Evolutionary conservation across 2,888 invertebrate genomes (phyloP), one percentile per base, ranked within the genome.

Genomic region (Pristionchus maxplancki): DNA sequence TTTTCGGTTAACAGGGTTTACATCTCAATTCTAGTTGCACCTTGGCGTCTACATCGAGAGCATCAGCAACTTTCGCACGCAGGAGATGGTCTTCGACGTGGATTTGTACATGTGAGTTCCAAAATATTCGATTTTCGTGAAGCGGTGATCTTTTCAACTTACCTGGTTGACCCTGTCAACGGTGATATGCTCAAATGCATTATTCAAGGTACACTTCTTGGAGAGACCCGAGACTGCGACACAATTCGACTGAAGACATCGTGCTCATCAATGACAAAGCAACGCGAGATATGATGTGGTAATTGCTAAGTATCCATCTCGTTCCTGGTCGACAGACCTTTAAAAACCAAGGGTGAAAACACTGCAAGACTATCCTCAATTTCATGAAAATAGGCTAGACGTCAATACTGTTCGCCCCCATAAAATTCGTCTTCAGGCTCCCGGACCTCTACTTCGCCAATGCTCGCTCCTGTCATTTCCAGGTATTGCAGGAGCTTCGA

Each of bases 361-460:
- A n/a, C n/a, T n/a, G n/a, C n/a, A n/a, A n/a, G n/a, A n/a, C n/a
- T n/a, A n/a, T n/a, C n/a, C n/a, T n/a, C n/a, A n/a, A n/a, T n/a
- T n/a, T n/a, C n/a, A n/a, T n/a, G n/a, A n/a, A n/a, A n/a, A n/a
- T n/a, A n/a, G n/a, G n/a, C n/a, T n/a, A n/a, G n/a, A n/a, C n/a
- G n/a, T n/a, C n/a, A n/a, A n/a, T n/a, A n/a, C 6, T 74, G 8
- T n/a, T 50, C 24, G 5, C 1, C 15, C 50, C 20, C 8, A 28
- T 11, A 31, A 31, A 2, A 15, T 11, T 13, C 15, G 64, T 34
- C 4, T 92, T 67, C 44, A 92, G 92, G 93, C 89, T 93, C 9
- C 93, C 93, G 17, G 93, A 93, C 88, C 89, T 93, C 37, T 93
- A 93, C 89, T 92, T 93, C 88, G 92, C 93, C 6, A 93, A 93